A percentile compares a stretch with the other conserved stretches of the same genome.
Evolutionary conservation across 2,888 invertebrate genomes (phyloP).

Genomic region (Leucophenga montana): DNA sequence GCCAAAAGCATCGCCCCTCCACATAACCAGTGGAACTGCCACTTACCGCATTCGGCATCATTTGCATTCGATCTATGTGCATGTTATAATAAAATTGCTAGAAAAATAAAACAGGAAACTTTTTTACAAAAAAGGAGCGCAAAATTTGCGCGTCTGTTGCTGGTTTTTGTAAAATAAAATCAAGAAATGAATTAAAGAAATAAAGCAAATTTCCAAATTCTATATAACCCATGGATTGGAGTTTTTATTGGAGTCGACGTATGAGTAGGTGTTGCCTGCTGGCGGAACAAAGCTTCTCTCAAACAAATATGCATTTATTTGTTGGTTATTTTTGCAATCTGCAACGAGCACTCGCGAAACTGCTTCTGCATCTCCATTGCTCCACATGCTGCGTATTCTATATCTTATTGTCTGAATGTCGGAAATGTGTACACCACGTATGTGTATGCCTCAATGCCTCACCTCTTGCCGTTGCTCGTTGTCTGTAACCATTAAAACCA

Average conservation of each 20-base stretch:
- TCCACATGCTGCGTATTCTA: not conserved
- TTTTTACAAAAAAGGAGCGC: conserved; percentile 15
- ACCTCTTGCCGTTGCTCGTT: conserved; percentile 11
- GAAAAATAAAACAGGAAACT: conserved; percentile 31
- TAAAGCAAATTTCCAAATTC: conserved; percentile 41
- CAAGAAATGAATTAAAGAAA: conserved; percentile 67
- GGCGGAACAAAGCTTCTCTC: not conserved
- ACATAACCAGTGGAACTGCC: conserved; percentile 34
- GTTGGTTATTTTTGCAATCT: conserved; percentile 57
- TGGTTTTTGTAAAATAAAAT: conserved; percentile 52
- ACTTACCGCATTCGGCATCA: conserved; percentile 64
- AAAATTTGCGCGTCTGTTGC: conserved; percentile 42
- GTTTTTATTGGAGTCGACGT: not conserved
- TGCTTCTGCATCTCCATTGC: conserved; percentile 41
- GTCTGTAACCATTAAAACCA: conserved; percentile 38
- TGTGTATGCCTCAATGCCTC: not conserved
- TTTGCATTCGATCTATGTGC: conserved; percentile 55
- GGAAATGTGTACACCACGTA: conserved; percentile 30
- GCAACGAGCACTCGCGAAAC: conserved; percentile 37
- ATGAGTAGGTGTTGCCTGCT: not conserved
- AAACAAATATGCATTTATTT: conserved; percentile 4
- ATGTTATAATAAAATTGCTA: conserved; percentile 6
- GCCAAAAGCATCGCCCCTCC: not conserved
- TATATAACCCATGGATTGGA: not conserved
- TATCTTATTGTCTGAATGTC: conserved; percentile 30